Base-by-base conservation (phyloP, 2,113 vertebrate genomes). In the Rafetus swinhoei region DNA sequence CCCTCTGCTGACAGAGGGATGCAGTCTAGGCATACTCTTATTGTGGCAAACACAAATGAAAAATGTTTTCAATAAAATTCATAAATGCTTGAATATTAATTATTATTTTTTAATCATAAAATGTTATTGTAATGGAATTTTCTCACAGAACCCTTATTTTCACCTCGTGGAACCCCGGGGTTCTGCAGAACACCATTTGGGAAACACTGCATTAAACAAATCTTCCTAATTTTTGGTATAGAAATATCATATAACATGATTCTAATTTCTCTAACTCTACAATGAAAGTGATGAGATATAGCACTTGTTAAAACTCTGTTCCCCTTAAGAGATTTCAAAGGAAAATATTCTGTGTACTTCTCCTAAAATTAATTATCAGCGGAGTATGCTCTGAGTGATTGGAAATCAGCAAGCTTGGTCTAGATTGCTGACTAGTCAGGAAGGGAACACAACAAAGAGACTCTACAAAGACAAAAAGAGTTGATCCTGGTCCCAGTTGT, bases 341-440 rank as follows among this genome's bases (percentile, higher is more conserved):
- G 79, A 94, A 95, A 96, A 95, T 95, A 95, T 85, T 93, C 82
- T 65, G 55, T 1, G 2, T 62, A 91, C 90, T 96, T 95, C 88
- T 95, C 95, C 96, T 97, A 95, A 96, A 97, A 95, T 96, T 92
- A 97, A 96, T 96, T 95, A 85, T 97, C 97, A 97, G 93, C 91
- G 95, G 93, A 96, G 39, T 29, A 89, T 90, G 90, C 86, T 96
- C 79, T 0, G 0, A 69, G 91, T 79, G 1, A 92, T 86, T 89
- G 95, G 85, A 86, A 94, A 83, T 93, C 89, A 93, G 92, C 92
- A 79, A 93, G 96, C 59, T 92, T 90, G 92, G 82, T 81, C 93
- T 56, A 91, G 80, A 1, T 4, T 86, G 54, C 89, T 92, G 89
- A 81, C 94, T 81, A 83, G 85, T 76, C 85, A 94, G 39, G 80